These are phyloP conservation scores for Eulemur mongoz DNA, from an alignment of 2,797 vertebrate species.

Conservation along the genomic window DNA sequence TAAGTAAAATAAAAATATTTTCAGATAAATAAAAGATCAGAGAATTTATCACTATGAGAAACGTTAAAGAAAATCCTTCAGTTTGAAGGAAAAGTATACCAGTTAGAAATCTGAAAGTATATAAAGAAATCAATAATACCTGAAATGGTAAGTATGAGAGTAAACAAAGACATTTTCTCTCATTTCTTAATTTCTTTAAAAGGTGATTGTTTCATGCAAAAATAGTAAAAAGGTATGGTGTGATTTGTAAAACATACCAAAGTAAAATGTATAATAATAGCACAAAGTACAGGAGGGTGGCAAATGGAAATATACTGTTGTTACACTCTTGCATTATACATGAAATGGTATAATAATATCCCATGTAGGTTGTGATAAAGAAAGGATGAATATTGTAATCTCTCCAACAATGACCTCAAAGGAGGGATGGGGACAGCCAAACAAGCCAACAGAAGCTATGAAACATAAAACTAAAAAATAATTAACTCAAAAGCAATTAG, in stretches of 20 bases:
- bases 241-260: not conserved
- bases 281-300: not conserved
- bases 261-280: too few species aligned
- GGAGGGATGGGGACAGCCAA: not conserved
- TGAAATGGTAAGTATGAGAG: not conserved
- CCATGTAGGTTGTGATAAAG: not conserved
- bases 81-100: not conserved
- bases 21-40: not conserved
- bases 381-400: not conserved
- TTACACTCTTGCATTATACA: not conserved
- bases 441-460: not conserved
- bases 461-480: not conserved
- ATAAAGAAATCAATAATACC: not conserved
- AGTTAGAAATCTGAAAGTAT: not conserved
- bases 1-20: not conserved
- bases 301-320: not conserved
- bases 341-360: not conserved
- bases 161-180: not conserved
- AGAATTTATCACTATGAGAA: not conserved
- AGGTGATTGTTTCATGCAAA: not conserved
- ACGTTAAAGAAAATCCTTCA: not conserved
- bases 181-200: not conserved
- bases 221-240: not conserved
- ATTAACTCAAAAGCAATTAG: not conserved
- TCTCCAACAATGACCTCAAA: not conserved